A percentile compares a stretch with the other conserved stretches of the same genome.
These are phyloP conservation scores for Lytechinus variegatus DNA, from an alignment of 35 echinoderm and acorn worm species.

Conservation along the genomic window DNA sequence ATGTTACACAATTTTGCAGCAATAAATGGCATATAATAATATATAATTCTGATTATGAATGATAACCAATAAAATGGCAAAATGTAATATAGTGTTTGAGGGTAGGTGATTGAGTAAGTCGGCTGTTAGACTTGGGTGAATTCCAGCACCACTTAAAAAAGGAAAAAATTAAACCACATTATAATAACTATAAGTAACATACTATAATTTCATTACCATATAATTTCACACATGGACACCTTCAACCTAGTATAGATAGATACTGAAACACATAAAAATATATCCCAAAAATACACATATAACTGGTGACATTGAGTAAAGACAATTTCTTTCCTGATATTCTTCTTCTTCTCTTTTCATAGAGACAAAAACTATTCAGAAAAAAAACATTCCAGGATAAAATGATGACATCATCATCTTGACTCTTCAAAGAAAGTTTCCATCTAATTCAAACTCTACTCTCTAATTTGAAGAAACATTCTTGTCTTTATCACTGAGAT, in stretches of 20 bases:
- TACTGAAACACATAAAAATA: neutral
- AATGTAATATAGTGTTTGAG: constrained; percentile 8
- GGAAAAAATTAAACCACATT: neutral
- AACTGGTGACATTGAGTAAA: neutral
- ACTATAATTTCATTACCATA: neutral
- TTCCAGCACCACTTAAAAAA: constrained; percentile 25
- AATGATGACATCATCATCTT: neutral
- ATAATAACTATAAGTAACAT: neutral
- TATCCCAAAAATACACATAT: neutral
- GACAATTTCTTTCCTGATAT: neutral
- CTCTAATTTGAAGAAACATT: neutral
- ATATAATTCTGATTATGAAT: constrained; percentile 40
- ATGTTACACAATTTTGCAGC: constrained; percentile 19
- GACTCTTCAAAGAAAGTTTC: neutral
- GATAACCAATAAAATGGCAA: neutral
- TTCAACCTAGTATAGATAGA: neutral
- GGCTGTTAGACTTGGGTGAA: neutral
- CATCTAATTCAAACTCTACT: neutral
- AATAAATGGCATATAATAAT: constrained; percentile 42
- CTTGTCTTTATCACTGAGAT: neutral
- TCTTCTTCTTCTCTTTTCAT: neutral
- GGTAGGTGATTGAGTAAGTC: neutral
- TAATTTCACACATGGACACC: neutral
- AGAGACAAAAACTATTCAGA: neutral
- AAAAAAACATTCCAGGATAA: neutral